Percentiles rank a stretch among this genome's conserved stretches.
Evolutionary conservation across 2,888 invertebrate species (phyloP).

Genomic region (Argynnis bischoffii): DNA sequence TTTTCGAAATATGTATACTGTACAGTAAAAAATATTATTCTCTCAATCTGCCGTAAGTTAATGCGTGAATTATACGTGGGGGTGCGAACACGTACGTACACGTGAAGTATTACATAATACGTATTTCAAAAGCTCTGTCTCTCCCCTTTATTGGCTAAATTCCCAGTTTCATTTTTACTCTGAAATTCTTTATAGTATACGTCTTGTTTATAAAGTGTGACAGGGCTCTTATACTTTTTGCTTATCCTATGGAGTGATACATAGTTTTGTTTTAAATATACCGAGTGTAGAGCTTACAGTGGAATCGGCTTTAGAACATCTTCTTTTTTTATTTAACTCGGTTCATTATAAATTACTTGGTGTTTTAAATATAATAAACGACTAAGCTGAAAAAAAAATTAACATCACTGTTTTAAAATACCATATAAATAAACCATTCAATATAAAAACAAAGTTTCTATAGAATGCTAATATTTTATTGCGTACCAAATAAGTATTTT

Average conservation of each 20-base stretch:
- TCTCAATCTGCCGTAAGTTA: slow-evolving; percentile 54
- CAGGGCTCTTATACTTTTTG: slow-evolving; percentile 39
- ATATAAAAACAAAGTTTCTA: no score
- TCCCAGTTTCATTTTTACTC: slow-evolving; percentile 56
- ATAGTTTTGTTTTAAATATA: slow-evolving; percentile 30
- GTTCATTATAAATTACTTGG: no score
- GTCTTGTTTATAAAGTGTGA: slow-evolving; percentile 44
- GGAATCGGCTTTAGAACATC: not conserved
- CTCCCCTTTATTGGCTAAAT: slow-evolving; percentile 59
- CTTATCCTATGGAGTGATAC: slow-evolving; percentile 37
- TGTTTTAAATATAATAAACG: no score
- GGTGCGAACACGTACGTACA: slow-evolving; percentile 57
- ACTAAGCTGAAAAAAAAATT: no score
- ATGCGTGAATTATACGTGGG: slow-evolving; percentile 63
- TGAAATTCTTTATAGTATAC: slow-evolving; percentile 38
- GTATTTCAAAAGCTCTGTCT: slow-evolving; percentile 57
- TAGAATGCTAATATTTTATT: not conserved
- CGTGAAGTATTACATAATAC: slow-evolving; percentile 55
- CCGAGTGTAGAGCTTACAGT: not conserved
- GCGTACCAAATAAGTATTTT: no score
- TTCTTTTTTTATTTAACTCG: not conserved
- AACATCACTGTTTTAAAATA: no score
- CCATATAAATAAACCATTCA: no score
- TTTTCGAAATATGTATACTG: slow-evolving; percentile 36
- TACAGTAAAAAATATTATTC: slow-evolving; percentile 40